Base-by-base conservation (phyloP, 1,140 invertebrate species). In the Kradibia gibbosae region DNA sequence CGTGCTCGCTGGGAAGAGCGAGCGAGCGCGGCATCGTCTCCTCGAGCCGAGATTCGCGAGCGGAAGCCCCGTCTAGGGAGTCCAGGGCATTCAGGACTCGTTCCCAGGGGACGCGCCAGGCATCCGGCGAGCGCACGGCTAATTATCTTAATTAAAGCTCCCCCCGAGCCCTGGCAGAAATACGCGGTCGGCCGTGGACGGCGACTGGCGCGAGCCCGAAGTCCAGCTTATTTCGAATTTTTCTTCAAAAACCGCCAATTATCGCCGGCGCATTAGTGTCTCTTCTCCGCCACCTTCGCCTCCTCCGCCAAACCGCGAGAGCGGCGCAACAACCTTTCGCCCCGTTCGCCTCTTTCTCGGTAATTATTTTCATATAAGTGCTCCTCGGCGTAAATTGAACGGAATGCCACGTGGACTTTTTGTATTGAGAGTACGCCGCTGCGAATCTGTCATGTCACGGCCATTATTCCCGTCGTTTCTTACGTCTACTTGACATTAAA, bases 101-200 rank as follows among this genome's bases (percentile, higher is more conserved):
- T 87, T 85, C 87, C 87, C 84, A 83, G 86, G 85, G 86, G 87
- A 85, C 82, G 80, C 86, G 85, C 83, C 86, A 85, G 85, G 86
- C 85, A 89, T 90, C 84, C 85, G 82, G 84, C 86, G 39, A 34
- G 7, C 31, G 88, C 86, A 88, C 86, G 88, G 87, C 87, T 90
- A 90, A 90, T 89, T 88, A 89, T 89, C 88, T 89, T 89, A 90
- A 90, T 90, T 89, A 90, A 89, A 87, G 86, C 89, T 90, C 89
- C 85, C 34, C 8, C 45, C 17, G 42, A n/a, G 7, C 62, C 62
- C 22, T 67, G 34, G 39, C 34, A 67, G 34, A 67, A 67, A 67
- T 67, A 67, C n/a, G 62, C 39, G 34, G 31, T 62, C 17, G 28
- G 80, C 78, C 83, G 7, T 48, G 11, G 80, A 83, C 84, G 84